Evolutionary conservation across 2,888 invertebrate genomes (phyloP).

Genomic region (Philonicus albiceps): DNA sequence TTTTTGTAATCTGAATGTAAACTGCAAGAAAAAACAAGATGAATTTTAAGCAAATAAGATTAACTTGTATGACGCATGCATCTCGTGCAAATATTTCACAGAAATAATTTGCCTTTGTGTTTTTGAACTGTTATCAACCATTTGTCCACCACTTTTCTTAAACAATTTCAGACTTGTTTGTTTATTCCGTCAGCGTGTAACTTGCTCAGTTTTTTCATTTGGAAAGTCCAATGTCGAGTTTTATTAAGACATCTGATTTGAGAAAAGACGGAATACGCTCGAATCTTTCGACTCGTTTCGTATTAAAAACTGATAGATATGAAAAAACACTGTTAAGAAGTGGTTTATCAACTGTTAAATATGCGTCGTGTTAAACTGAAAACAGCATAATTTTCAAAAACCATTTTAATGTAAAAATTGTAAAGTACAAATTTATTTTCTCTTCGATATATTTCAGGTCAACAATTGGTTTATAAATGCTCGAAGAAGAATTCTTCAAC

Average conservation of each 20-base stretch:
- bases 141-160: neutral
- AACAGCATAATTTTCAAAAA: neutral
- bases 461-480: constrained; percentile 97
- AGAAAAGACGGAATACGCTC: too few relatives aligned
- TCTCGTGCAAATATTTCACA: neutral
- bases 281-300: too few relatives aligned
- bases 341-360: too few relatives aligned
- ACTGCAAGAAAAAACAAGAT: neutral
- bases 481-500: constrained; percentile 86
- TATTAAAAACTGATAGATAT: too few relatives aligned
- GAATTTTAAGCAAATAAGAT: neutral
- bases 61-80: neutral
- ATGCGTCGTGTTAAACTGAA: too few relatives aligned
- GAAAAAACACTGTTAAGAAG: too few relatives aligned
- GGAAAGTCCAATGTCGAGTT: neutral
- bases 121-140: neutral
- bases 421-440: neutral
- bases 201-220: neutral
- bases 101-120: neutral
- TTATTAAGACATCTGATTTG: neutral
- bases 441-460: constrained; percentile 63
- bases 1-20: neutral
- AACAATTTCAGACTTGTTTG: neutral
- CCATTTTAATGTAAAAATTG: neutral
- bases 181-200: neutral